Evolutionary conservation across 2,797 vertebrate species (phyloP).

Genomic region (Alosa sapidissima): DNA sequence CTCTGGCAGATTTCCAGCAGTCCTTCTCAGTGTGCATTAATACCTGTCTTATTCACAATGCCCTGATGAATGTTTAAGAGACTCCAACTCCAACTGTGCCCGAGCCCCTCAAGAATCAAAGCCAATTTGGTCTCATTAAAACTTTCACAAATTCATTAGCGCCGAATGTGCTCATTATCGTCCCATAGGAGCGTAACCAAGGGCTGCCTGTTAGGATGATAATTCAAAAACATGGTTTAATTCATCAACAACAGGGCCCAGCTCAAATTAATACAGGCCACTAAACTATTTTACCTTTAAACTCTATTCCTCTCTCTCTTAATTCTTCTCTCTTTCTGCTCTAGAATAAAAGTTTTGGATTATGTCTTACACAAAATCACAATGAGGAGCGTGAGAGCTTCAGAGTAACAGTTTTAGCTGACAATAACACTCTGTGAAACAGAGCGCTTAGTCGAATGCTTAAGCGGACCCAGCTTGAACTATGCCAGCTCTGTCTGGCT

Average conservation of each 20-base stretch:
- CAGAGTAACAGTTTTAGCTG: background rate
- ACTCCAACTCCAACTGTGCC: background rate
- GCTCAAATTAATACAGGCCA: conserved; percentile 38
- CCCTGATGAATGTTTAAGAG: background rate
- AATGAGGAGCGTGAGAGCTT: background rate
- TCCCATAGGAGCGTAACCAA: conserved; percentile 30
- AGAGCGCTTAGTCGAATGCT: background rate
- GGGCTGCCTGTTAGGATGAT: conserved; percentile 30
- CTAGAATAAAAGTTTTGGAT: background rate
- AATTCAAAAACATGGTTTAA: conserved; percentile 38
- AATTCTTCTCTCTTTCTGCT: background rate
- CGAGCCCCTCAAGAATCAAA: conserved; percentile 37
- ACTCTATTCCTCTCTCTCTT: background rate
- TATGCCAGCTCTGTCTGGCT: background rate
- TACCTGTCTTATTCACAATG: conserved; percentile 31
- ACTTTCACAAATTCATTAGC: conserved; percentile 44
- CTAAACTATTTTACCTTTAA: conserved; percentile 27
- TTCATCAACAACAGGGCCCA: conserved; percentile 38
- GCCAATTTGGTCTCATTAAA: conserved; percentile 47
- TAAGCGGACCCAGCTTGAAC: background rate
- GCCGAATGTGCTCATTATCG: conserved; percentile 13
- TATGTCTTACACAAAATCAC: background rate
- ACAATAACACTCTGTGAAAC: background rate
- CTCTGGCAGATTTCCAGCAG: conserved; percentile 3
- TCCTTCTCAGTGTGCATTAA: conserved; percentile 38